Conservation (phyloP, 92 coral and sea anemone genomes). For the Muricea muricata region DNA sequence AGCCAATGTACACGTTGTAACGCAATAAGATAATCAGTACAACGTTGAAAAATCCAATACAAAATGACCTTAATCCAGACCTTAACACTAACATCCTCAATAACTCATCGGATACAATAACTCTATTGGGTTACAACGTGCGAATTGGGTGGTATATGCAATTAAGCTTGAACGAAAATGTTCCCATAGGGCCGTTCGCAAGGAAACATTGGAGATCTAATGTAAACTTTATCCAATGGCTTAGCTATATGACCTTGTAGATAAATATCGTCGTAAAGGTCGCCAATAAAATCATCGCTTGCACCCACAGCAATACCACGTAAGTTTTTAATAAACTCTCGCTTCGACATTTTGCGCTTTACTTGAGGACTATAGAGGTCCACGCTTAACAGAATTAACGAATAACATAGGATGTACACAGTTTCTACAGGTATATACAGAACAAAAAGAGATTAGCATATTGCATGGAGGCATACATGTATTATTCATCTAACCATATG, state of each 20-base stretch:
- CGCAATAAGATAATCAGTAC: too few relatives aligned
- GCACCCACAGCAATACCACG: constrained; percentile 91
- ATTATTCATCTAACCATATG: too few relatives aligned
- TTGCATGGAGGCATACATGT: too few relatives aligned
- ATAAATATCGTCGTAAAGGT: constrained; percentile 90
- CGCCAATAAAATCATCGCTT: constrained; percentile 88
- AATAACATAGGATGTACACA: constrained; percentile 87
- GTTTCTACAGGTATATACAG: constrained; percentile 84
- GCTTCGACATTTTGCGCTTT: constrained; percentile 94
- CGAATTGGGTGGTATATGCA: not conserved
- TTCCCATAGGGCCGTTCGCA: constrained; percentile 96
- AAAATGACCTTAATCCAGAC: too few relatives aligned
- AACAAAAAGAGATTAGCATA: not conserved
- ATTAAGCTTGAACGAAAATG: constrained; percentile 66
- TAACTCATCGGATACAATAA: too few relatives aligned
- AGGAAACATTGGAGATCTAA: constrained; percentile 73
- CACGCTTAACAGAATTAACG: constrained; percentile 92
- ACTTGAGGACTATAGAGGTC: constrained; percentile 98
- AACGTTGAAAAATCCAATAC: too few relatives aligned
- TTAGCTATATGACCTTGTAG: constrained; percentile 89
- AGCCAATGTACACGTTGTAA: too few relatives aligned
- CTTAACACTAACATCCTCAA: too few relatives aligned
- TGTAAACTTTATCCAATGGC: constrained; percentile 72
- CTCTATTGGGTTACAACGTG: too few relatives aligned
- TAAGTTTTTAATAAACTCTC: constrained; percentile 95